Base-by-base conservation (phyloP, 2,888 invertebrate species). In the Ernsta delagoae region DNA sequence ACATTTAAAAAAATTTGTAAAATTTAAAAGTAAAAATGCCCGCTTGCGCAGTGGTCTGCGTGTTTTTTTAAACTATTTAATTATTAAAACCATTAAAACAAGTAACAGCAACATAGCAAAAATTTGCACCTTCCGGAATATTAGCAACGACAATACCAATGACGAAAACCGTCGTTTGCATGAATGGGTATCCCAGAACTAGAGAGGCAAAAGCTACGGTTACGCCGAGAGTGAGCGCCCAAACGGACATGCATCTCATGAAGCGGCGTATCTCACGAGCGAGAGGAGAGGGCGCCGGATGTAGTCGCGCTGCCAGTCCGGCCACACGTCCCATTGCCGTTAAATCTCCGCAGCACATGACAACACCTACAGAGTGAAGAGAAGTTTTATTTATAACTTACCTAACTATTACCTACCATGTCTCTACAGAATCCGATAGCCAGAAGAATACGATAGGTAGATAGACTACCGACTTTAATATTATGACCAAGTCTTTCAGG, bases 61-160 rank as follows among this genome's bases (percentile, higher is more conserved):
- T n/a, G n/a, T n/a, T n/a, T n/a, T n/a, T n/a, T n/a, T n/a, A n/a
- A n/a, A n/a, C n/a, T n/a, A n/a, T n/a, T n/a, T n/a, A n/a, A n/a
- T n/a, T n/a, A n/a, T n/a, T n/a, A n/a, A n/a, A n/a, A n/a, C n/a
- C n/a, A n/a, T n/a, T n/a, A n/a, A n/a, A n/a, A n/a, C n/a, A n/a
- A n/a, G n/a, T n/a, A n/a, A n/a, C n/a, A n/a, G n/a, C n/a, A n/a
- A n/a, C n/a, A n/a, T n/a, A n/a, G n/a, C n/a, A n/a, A n/a, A n/a
- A n/a, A n/a, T n/a, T n/a, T n/a, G n/a, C n/a, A 90, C 92, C 99
- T 95, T 99, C 99, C 70, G 99, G 99, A 80, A 99, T 99, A 92
- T 99, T 99, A 72, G 99, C 99, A 65, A 99, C 99, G 90, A 99
- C 98, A 86, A 99, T 99, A 78, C 94, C 94, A 88, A 99, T 99